Conservation (phyloP, 1,140 invertebrate species). For the Bursaphelenchus mucronatus region DNA sequence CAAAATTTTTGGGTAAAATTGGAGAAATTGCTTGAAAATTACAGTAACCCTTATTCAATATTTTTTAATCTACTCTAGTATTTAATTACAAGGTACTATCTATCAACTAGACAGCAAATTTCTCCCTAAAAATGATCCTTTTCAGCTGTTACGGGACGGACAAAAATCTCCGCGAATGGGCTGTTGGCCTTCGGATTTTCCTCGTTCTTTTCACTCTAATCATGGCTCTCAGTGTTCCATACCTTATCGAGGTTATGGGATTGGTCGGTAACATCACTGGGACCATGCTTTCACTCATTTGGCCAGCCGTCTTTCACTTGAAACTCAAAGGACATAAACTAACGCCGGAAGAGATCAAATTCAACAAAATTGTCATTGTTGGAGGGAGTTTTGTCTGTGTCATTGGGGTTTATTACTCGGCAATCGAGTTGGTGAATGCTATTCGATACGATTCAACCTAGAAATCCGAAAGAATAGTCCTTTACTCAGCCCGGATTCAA, state of each 20-base stretch:
- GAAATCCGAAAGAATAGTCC: too few relatives aligned
- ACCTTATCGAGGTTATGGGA: conserved; percentile 79
- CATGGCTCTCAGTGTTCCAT: conserved; percentile 94
- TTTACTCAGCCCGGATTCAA: too few relatives aligned
- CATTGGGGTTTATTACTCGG: conserved; percentile 46
- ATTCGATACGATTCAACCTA: conserved; percentile 22
- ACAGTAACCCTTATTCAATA: too few relatives aligned
- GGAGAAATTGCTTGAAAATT: too few relatives aligned
- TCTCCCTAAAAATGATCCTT: conserved; percentile 62
- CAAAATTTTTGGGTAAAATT: too few relatives aligned
- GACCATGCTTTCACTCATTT: conserved; percentile 52
- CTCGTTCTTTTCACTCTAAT: conserved; percentile 86
- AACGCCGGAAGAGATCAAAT: conserved; percentile 30
- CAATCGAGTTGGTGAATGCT: conserved; percentile 36
- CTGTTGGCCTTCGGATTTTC: conserved; percentile 78
- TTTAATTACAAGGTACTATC: too few relatives aligned
- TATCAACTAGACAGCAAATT: neutral
- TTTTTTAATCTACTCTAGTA: too few relatives aligned
- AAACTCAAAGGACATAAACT: conserved; percentile 31
- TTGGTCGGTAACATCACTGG: conserved; percentile 69
- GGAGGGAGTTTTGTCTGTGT: conserved; percentile 40
- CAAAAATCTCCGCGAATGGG: conserved; percentile 88
- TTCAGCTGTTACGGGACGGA: conserved; percentile 88
- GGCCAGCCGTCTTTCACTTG: conserved; percentile 49
- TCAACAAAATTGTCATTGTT: conserved; percentile 46